These are phyloP conservation scores for Yponomeuta evonymella DNA, from an alignment of 2,888 invertebrate species.

Conservation along the genomic window DNA sequence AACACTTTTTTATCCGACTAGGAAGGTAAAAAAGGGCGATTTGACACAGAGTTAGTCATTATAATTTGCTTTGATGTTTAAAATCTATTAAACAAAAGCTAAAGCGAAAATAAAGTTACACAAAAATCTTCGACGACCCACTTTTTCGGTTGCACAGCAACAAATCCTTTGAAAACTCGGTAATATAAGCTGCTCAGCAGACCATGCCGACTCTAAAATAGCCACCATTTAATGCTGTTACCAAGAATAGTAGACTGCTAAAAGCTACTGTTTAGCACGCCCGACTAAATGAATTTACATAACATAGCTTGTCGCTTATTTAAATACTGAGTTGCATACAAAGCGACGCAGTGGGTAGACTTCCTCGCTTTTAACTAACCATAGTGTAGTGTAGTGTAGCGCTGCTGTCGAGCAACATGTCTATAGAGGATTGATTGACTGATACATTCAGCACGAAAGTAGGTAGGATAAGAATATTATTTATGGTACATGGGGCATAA, in stretches of 20 bases:
- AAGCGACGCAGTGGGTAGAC: background rate
- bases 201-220: background rate
- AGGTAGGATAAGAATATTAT: too few species aligned
- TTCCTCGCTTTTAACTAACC: background rate
- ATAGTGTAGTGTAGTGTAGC: background rate
- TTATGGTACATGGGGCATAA: too few species aligned
- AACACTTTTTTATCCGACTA: too few species aligned
- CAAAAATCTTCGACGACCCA: too few species aligned
- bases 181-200: background rate
- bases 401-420: background rate
- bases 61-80: too few species aligned
- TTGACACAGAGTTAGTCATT: too few species aligned
- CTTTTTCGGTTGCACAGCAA: too few species aligned
- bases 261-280: conserved; percentile 10
- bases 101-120: too few species aligned
- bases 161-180: background rate
- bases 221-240: background rate
- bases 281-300: conserved; percentile 14
- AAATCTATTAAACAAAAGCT: too few species aligned
- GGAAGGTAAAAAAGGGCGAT: too few species aligned
- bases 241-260: background rate
- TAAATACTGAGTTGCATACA: conserved; percentile 12
- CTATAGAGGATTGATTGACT: too few species aligned
- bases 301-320: conserved; percentile 10
- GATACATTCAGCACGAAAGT: too few species aligned